phyloP scores from a whole-genome alignment of 1,140 invertebrate genomes.

The Alviniconcha marisindica region DNA sequence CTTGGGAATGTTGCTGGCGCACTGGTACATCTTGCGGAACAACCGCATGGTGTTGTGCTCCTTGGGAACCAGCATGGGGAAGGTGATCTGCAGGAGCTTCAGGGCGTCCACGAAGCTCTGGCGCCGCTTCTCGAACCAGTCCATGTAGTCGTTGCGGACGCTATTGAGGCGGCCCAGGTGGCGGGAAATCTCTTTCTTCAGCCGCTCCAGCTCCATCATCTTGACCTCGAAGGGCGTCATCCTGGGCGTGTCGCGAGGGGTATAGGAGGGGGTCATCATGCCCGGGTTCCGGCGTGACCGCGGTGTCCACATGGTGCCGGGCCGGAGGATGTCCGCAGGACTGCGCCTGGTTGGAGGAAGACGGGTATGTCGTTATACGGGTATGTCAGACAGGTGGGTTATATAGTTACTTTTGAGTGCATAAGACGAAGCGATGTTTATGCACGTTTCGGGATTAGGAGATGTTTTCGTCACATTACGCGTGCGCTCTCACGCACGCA shows the following conservation, averaged over 20 bases:
- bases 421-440: neutral
- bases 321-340: neutral
- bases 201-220: slow-evolving; percentile 54
- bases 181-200: slow-evolving; percentile 54
- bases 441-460: neutral
- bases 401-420: neutral
- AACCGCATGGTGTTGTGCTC: slow-evolving; percentile 51
- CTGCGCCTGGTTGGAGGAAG: neutral
- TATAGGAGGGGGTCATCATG: neutral
- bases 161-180: slow-evolving; percentile 57
- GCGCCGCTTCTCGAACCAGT: slow-evolving; percentile 61
- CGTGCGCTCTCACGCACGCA: neutral
- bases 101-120: slow-evolving; percentile 59
- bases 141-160: slow-evolving; percentile 58
- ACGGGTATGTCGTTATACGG: neutral
- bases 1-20: slow-evolving; percentile 49
- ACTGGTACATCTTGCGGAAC: slow-evolving; percentile 48
- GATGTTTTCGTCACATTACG: neutral
- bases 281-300: neutral
- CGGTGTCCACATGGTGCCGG: slow-evolving; percentile 18
- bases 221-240: slow-evolving; percentile 54
- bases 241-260: neutral
- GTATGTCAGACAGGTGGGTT: neutral
- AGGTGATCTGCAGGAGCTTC: slow-evolving; percentile 56
- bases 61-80: slow-evolving; percentile 47